These are phyloP conservation scores for Coenonympha glycerion DNA, from an alignment of 2,888 invertebrate species.

Conservation along the genomic window DNA sequence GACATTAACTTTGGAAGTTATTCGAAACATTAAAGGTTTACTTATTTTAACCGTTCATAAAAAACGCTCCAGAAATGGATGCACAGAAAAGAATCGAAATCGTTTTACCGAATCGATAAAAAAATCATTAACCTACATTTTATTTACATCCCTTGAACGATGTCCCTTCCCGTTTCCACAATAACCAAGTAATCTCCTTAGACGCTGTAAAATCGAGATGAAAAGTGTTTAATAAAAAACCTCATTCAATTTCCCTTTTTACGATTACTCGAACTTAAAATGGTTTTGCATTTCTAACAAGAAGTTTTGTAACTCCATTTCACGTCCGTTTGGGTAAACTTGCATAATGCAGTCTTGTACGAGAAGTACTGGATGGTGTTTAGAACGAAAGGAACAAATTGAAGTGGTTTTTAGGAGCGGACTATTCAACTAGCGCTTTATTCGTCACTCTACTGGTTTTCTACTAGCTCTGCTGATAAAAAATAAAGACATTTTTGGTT, in stretches of 20 bases:
- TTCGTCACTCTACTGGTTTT: too few relatives aligned
- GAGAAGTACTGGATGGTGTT: background rate
- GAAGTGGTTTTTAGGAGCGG: background rate
- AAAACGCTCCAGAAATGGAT: too few relatives aligned
- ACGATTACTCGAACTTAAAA: conserved; percentile 17
- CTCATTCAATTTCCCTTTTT: conserved; percentile 32
- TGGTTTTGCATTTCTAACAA: conserved; percentile 7
- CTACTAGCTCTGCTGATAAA: too few relatives aligned
- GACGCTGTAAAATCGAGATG: conserved; percentile 28
- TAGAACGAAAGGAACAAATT: background rate
- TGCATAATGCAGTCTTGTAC: conserved; percentile 2
- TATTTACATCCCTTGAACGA: background rate
- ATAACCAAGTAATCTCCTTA: conserved; percentile 22
- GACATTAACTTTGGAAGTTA: conserved; percentile 3
- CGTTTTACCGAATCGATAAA: background rate
- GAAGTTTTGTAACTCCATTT: conserved; percentile 2
- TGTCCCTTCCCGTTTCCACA: conserved; percentile 16
- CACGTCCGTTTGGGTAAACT: background rate
- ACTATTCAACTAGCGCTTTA: too few relatives aligned
- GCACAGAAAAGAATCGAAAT: too few relatives aligned
- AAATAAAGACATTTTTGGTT: too few relatives aligned
- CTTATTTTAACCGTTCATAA: too few relatives aligned
- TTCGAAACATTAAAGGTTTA: too few relatives aligned
- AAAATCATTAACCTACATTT: conserved; percentile 7
- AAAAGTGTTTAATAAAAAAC: conserved; percentile 30